Evolutionary conservation across 2,888 invertebrate genomes (phyloP).

Genomic region (Chrysina gloriosa): DNA sequence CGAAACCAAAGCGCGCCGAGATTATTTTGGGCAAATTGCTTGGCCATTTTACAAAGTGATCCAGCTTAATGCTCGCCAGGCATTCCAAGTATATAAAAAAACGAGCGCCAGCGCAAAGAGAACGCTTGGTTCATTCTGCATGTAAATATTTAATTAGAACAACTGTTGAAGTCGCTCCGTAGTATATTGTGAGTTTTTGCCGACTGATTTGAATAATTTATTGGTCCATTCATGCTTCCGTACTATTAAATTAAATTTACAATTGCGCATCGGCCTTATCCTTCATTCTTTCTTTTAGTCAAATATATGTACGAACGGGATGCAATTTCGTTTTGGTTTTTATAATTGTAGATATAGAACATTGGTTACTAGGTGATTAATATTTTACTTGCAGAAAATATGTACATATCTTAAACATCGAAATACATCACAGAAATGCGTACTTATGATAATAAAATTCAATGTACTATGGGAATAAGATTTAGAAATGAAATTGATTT

Average conservation of each 20-base stretch:
- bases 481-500: too few relatives aligned
- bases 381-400: too few relatives aligned
- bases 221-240: slow-evolving; percentile 33
- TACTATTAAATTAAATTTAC: slow-evolving; percentile 31
- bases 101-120: slow-evolving; percentile 11
- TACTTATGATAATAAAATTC: too few relatives aligned
- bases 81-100: slow-evolving; percentile 11
- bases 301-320: slow-evolving; percentile 18
- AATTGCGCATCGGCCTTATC: background rate
- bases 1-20: background rate
- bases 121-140: slow-evolving; percentile 25
- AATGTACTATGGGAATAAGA: too few relatives aligned
- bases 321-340: slow-evolving; percentile 5
- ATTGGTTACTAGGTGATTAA: slow-evolving; percentile 1
- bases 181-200: slow-evolving; percentile 22
- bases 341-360: background rate
- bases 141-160: slow-evolving; percentile 34
- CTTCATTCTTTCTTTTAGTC: background rate
- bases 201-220: slow-evolving; percentile 29
- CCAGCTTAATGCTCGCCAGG: background rate
- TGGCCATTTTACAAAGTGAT: background rate
- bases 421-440: too few relatives aligned
- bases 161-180: slow-evolving; percentile 20
- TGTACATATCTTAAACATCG: too few relatives aligned
- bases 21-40: slow-evolving; percentile 22